Evolutionary conservation across 1,140 invertebrate species (phyloP).

Genomic region (Nephila pilipes): DNA sequence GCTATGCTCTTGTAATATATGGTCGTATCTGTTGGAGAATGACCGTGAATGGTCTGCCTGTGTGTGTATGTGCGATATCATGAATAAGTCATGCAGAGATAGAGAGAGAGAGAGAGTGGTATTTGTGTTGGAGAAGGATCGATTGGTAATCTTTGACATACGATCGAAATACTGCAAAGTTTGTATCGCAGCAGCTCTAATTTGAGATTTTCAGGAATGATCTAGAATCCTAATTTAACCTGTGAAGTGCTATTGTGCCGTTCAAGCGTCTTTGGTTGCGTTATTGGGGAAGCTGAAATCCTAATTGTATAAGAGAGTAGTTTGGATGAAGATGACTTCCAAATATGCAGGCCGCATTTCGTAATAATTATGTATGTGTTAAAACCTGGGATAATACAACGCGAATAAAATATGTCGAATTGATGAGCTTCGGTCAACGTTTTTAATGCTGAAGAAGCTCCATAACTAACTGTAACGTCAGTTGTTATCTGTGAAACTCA

Average conservation of each 20-base stretch:
- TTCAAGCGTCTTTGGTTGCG: not conserved
- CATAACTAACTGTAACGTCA: no score
- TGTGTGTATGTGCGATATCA: conserved; percentile 9
- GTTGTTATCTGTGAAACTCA: no score
- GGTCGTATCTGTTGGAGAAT: not conserved
- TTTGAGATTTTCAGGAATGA: conserved; percentile 28
- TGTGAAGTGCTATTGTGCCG: not conserved
- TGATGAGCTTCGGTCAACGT: no score
- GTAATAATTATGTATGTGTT: no score
- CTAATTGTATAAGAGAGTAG: no score
- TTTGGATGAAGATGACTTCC: no score
- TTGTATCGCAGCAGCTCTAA: conserved; percentile 14
- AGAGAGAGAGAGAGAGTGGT: conserved; percentile 18
- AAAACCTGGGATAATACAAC: no score
- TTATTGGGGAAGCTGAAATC: no score
- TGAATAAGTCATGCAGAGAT: conserved; percentile 55
- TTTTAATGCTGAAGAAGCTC: no score
- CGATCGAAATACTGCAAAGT: conserved; percentile 27
- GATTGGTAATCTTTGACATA: conserved; percentile 42
- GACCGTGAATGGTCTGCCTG: conserved; percentile 27
- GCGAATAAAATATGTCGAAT: no score
- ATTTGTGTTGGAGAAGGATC: conserved; percentile 18
- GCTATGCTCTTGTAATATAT: conserved; percentile 33
- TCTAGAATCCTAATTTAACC: not conserved
- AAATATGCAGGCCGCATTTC: no score